Conservation (phyloP, 2,797 vertebrate genomes). For the Tiaroga cobitis region DNA sequence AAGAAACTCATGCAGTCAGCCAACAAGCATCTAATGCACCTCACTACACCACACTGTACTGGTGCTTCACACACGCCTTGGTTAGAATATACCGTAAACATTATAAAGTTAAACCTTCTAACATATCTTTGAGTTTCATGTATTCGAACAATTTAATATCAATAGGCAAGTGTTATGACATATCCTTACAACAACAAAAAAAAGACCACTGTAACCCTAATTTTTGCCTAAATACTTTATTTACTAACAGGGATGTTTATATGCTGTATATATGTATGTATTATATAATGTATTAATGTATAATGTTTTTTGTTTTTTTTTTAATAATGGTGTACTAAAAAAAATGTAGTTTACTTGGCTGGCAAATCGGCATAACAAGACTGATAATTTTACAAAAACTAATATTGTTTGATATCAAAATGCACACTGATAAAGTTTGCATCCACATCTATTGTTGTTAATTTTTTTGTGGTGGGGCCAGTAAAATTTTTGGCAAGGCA, state of each 20-base stretch:
- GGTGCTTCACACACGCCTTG: neutral
- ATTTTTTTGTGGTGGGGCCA: neutral
- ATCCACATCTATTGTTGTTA: neutral
- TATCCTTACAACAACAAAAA: neutral
- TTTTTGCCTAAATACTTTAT: neutral
- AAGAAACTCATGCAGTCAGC: conserved; percentile 46
- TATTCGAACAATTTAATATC: neutral
- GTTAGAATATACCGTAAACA: neutral
- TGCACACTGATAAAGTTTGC: neutral
- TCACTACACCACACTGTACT: conserved; percentile 9
- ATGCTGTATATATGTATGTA: too few species aligned
- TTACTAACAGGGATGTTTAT: neutral
- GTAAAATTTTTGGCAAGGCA: neutral
- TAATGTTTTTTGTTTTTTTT: neutral
- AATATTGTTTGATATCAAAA: neutral
- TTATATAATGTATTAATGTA: too few species aligned
- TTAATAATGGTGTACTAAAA: neutral
- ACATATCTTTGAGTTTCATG: neutral
- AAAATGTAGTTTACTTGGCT: too few species aligned
- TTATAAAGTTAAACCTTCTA: neutral
- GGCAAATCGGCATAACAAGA: neutral
- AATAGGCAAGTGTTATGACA: neutral
- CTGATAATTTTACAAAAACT: neutral
- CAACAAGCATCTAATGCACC: conserved; percentile 47
- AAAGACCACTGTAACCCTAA: too few species aligned